Conservation (phyloP, 2,888 invertebrate genomes). For the Thecocarcelia acutangulata region DNA sequence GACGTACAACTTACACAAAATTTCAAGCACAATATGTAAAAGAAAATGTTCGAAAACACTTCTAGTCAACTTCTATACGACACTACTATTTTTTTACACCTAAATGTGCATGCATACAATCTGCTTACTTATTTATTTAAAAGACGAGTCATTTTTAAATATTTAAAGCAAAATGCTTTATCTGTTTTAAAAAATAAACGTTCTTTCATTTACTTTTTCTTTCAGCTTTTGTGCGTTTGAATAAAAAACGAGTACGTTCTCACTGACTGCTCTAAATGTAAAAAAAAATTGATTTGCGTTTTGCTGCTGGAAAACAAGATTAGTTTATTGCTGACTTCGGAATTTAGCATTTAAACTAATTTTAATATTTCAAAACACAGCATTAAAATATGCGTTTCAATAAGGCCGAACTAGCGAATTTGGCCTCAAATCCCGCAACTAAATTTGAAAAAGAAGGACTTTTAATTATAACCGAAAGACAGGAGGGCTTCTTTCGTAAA, state of each 20-base stretch:
- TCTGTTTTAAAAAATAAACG: conserved; percentile 39
- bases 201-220: conserved; percentile 34
- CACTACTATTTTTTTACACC: not conserved
- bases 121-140: too few species aligned
- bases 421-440: conserved; percentile 93
- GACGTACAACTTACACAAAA: too few species aligned
- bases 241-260: not conserved
- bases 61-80: too few species aligned
- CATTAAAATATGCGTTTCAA: conserved; percentile 90
- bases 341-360: conserved; percentile 38
- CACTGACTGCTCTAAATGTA: conserved; percentile 15
- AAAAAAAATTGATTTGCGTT: conserved; percentile 6
- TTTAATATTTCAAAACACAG: conserved; percentile 27
- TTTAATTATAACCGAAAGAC: conserved; percentile 91
- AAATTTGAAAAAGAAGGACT: conserved; percentile 96
- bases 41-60: too few species aligned
- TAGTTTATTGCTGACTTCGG: not conserved
- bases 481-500: conserved; percentile 95
- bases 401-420: conserved; percentile 91
- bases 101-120: not conserved
- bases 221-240: conserved; percentile 28
- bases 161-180: conserved; percentile 27
- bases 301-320: not conserved
- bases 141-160: not conserved
- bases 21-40: too few species aligned